Base-by-base conservation (phyloP, 1,140 invertebrate genomes). In the Tetragonula clypearis region DNA sequence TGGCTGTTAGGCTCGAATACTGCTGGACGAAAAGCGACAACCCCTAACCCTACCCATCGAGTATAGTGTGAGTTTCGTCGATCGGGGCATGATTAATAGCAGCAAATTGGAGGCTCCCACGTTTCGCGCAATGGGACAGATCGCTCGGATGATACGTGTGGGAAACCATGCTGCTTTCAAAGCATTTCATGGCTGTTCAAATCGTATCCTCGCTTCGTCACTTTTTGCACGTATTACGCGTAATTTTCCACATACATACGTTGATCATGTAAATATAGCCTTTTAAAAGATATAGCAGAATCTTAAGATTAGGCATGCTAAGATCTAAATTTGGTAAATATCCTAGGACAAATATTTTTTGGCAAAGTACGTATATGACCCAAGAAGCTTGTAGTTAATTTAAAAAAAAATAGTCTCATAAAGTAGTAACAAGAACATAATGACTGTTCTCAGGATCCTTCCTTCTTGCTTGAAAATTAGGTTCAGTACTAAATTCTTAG, bases 1-100 rank as follows among this genome's bases (percentile, higher is more conserved):
- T 92, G 89, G 87, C 83, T 90, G 86, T 88, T 82, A 79, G 78
- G 74, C 73, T 71, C 91, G 89, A 93, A 93, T 89, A 74, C 86
- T 85, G 82, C 80, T 86, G 86, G 79, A 85, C 84, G 82, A 87
- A 66, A 30, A 66, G 60, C 60, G 23, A 65, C 77, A 73, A 87
- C 3, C 35, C n/a, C n/a, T n/a, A n/a, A n/a, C 35, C 35, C 35
- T 30, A 1, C 82, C 82, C 71, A 68, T 85, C 74, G 81, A 74
- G 68, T 86, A 56, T 23, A 73, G 83, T 77, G 84, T 84, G 91
- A 90, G 90, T 93, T 91, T 85, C 88, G 81, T 87, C 86, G 86
- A 89, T 92, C 79, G 58, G 79, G 35, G 84, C 60, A 69, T 62
- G 69, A 75, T 83, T 87, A 85, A 88, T 82, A 86, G 83, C 72